phyloP scores from a whole-genome alignment of 2,797 vertebrate genomes.

The Rhinogobio ventralis region DNA sequence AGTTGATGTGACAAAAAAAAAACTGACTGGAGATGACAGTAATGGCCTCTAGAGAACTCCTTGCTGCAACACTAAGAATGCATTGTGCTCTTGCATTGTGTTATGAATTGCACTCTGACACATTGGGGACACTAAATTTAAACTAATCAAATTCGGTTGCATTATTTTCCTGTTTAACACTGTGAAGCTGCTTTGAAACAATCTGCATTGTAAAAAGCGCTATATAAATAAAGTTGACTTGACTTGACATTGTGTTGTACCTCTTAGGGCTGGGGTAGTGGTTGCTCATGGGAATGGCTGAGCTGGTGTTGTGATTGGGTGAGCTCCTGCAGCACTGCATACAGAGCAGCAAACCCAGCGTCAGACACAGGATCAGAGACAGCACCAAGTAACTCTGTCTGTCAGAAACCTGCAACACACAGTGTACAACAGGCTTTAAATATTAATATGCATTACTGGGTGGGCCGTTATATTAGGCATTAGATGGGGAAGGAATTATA shows the following conservation, averaged over 20 bases:
- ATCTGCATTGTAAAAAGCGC: too few species aligned
- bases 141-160: too few species aligned
- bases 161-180: too few species aligned
- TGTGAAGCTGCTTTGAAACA: too few species aligned
- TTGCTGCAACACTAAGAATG: background rate
- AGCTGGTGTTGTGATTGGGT: constrained; percentile 73
- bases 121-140: too few species aligned
- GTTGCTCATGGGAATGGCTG: constrained; percentile 88
- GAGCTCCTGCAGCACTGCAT: constrained; percentile 88
- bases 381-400: constrained; percentile 93
- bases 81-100: background rate
- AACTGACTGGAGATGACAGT: background rate
- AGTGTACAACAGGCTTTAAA: constrained; percentile 1
- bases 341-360: constrained; percentile 89
- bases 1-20: background rate
- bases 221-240: too few species aligned
- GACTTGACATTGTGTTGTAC: constrained; percentile 77
- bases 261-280: constrained; percentile 97
- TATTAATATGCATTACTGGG: background rate
- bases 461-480: background rate
- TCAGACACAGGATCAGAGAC: constrained; percentile 87
- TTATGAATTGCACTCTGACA: background rate
- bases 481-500: background rate
- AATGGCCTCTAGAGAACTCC: background rate
- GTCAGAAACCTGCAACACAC: constrained; percentile 87